Conservation (phyloP, 2,113 vertebrate genomes). For the Saccopteryx bilineata region DNA sequence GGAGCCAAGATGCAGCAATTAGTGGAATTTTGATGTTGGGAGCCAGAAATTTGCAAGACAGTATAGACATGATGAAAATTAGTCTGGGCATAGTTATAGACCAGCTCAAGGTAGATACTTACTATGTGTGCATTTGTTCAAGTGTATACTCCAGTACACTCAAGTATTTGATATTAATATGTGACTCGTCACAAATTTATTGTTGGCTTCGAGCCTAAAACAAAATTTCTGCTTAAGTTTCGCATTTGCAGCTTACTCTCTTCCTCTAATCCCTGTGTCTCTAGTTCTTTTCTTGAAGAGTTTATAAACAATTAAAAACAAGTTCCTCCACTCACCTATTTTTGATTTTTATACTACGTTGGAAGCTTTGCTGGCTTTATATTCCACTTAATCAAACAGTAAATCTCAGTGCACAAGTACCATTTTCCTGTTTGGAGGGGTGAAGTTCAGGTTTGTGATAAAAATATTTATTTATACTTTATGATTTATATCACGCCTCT, state of each 20-base stretch:
- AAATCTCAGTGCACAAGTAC: neutral
- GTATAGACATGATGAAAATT: neutral
- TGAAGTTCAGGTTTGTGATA: neutral
- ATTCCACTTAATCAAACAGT: neutral
- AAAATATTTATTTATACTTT: neutral
- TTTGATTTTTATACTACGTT: constrained; percentile 1
- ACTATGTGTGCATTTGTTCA: neutral
- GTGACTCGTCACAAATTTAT: neutral
- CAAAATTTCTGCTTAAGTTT: constrained; percentile 6
- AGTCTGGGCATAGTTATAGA: neutral
- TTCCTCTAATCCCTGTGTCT: neutral
- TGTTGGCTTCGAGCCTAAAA: constrained; percentile 18
- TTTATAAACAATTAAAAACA: constrained; percentile 34
- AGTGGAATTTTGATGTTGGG: neutral
- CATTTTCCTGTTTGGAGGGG: neutral
- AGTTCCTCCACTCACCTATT: neutral
- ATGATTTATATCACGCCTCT: neutral
- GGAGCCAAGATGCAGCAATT: neutral
- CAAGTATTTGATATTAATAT: neutral
- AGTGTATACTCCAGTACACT: neutral
- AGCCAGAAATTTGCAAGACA: neutral
- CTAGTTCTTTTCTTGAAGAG: neutral
- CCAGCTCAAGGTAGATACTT: neutral
- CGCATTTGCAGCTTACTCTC: neutral
- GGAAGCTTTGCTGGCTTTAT: neutral